A percentile compares a stretch with the other conserved stretches of the same genome.
Conservation (phyloP, 2,113 vertebrate species). For the Myrmecobius fasciatus region DNA sequence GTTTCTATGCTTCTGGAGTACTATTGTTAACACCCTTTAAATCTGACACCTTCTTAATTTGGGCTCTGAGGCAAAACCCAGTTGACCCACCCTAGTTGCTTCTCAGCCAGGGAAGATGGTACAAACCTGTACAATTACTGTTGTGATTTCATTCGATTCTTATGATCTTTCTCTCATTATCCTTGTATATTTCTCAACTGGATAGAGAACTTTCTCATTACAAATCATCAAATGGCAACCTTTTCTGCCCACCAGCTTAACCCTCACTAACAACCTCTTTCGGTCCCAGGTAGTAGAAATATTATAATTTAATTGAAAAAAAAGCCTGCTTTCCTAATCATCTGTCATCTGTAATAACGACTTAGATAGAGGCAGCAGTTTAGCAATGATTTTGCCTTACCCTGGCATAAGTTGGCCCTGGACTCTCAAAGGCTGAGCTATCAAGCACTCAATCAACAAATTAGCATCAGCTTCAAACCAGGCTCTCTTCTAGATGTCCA, state of each 20-base stretch:
- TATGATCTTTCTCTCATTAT: neutral
- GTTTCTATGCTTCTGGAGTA: neutral
- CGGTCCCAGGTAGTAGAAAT: neutral
- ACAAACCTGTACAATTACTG: neutral
- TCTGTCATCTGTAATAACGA: neutral
- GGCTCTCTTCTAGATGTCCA: neutral
- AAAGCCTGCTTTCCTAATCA: neutral
- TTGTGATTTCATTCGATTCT: neutral
- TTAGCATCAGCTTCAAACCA: neutral
- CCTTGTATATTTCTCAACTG: neutral
- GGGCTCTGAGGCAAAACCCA: neutral
- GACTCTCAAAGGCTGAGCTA: neutral
- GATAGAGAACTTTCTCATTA: neutral
- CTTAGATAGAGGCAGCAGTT: neutral
- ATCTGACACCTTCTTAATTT: neutral
- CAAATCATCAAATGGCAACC: neutral
- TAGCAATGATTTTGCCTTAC: neutral
- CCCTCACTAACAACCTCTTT: neutral
- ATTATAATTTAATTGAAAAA: neutral
- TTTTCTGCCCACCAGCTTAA: neutral
- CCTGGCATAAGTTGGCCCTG: neutral
- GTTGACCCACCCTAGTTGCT: neutral
- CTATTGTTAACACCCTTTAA: neutral
- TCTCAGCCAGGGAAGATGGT: neutral
- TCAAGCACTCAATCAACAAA: neutral